phyloP scores from a whole-genome alignment of 2,113 vertebrate genomes.

The Epinephelus fuscoguttatus region DNA sequence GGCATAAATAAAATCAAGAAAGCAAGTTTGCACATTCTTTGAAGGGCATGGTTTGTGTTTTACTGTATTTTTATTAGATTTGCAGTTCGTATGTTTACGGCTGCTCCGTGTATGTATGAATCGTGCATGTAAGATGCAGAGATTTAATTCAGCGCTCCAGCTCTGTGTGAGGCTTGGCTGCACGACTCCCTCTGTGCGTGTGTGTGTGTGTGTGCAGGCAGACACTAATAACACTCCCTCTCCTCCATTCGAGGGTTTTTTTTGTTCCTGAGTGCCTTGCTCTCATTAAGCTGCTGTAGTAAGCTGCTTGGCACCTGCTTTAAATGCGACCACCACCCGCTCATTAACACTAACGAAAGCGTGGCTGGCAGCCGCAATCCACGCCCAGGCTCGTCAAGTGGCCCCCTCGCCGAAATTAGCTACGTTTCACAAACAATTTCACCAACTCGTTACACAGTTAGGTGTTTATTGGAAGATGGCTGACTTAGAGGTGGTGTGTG shows the following conservation, averaged over 20 bases:
- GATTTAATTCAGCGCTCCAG: constrained; percentile 5
- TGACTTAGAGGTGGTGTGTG: constrained; percentile 62
- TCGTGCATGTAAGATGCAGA: constrained; percentile 33
- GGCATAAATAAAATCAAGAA: constrained; percentile 18
- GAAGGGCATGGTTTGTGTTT: constrained; percentile 8
- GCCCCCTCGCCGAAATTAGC: constrained; percentile 79
- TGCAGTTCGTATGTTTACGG: not conserved
- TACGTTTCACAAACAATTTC: constrained; percentile 86
- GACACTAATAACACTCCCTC: constrained; percentile 77
- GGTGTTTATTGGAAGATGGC: constrained; percentile 85
- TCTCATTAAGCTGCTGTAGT: constrained; percentile 83
- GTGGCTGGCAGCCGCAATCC: constrained; percentile 74
- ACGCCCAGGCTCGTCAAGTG: constrained; percentile 74
- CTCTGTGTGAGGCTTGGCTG: constrained; percentile 38
- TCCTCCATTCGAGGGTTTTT: constrained; percentile 66
- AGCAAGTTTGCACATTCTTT: constrained; percentile 13
- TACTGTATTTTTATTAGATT: constrained; percentile 20
- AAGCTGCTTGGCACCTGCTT: constrained; percentile 85
- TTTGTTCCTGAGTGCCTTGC: constrained; percentile 75
- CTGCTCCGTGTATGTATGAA: not conserved
- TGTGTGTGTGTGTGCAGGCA: constrained; percentile 42
- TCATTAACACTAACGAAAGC: constrained; percentile 84
- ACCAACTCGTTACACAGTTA: constrained; percentile 78
- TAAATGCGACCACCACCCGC: constrained; percentile 77
- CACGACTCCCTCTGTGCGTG: constrained; percentile 3